Evolutionary conservation across 1,140 invertebrate species (phyloP), one percentile per base, ranked within the genome.

Genomic region (Cataglyphis hispanica): DNA sequence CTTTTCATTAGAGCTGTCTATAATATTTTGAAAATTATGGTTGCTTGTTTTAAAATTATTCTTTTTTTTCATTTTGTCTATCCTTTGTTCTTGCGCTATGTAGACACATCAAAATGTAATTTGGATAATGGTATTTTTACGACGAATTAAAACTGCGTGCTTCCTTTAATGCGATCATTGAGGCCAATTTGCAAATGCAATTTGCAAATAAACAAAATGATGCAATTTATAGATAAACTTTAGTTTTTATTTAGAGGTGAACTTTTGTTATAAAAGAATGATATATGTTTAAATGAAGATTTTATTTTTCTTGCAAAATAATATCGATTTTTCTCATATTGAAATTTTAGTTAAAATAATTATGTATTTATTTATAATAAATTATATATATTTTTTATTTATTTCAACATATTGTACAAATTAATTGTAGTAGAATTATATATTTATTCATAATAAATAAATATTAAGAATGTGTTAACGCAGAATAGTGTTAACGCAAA

Each of bases 51-150:
- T 19, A 16, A 34, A 75, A 60, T 40, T 75, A 58, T 60, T 8
- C 6, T 16, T 37, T 58, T 13, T 11, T 58, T 22, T 75, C 3
- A 1, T 60, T 22, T 10, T 40, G 3, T 11, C 22, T 4, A n/a
- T 10, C 27, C 2, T 6, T 58, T n/a, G 25, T 16, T 11, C 13
- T 74, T 74, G 11, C 11, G 11, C 46, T 11, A 22, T 37, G n/a
- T 34, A 75, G 22, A 27, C 53, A 25, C 4, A 22, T 22, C 1
- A 58, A 22, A 58, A 58, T 58, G 3, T 75, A 75, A 75, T 75
- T 75, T 75, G 22, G 53, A 27, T 75, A 75, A 75, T 75, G 34
- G 72, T 40, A 40, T 40, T 75, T 75, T 75, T 37, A 75, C 53
- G 53, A 60, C 31, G 16, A 58, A 58, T 58, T 75, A 75, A 60